phyloP scores from a whole-genome alignment of 2,113 vertebrate species.

The Egretta garzetta region DNA sequence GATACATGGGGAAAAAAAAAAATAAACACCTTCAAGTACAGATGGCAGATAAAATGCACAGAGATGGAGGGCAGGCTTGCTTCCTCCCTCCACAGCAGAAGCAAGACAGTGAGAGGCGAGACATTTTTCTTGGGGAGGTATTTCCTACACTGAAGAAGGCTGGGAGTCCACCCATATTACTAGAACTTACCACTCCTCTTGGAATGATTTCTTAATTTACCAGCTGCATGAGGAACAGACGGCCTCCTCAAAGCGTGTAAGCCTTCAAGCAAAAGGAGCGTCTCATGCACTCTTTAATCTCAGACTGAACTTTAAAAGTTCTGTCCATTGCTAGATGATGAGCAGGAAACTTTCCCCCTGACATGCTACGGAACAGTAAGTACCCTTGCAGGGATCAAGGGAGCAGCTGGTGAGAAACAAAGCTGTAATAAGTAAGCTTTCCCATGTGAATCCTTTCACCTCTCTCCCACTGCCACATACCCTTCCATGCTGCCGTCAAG shows the following conservation, averaged over 20 bases:
- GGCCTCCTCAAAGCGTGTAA: neutral
- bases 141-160: neutral
- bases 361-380: neutral
- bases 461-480: neutral
- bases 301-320: neutral
- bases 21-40: fast-evolving
- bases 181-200: neutral
- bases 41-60: neutral
- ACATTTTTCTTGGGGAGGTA: neutral
- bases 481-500: neutral
- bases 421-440: neutral
- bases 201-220: neutral
- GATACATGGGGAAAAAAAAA: neutral
- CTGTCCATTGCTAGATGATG: neutral
- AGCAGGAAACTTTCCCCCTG: neutral
- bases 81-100: neutral
- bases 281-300: neutral
- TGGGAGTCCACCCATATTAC: neutral
- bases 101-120: neutral
- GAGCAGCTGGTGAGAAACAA: neutral
- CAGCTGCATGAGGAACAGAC: neutral
- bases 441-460: neutral
- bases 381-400: fast-evolving
- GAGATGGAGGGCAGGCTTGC: neutral
- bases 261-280: neutral